phyloP scores from a whole-genome alignment of 1,140 invertebrate genomes.

The Drosophila ohnishii region DNA sequence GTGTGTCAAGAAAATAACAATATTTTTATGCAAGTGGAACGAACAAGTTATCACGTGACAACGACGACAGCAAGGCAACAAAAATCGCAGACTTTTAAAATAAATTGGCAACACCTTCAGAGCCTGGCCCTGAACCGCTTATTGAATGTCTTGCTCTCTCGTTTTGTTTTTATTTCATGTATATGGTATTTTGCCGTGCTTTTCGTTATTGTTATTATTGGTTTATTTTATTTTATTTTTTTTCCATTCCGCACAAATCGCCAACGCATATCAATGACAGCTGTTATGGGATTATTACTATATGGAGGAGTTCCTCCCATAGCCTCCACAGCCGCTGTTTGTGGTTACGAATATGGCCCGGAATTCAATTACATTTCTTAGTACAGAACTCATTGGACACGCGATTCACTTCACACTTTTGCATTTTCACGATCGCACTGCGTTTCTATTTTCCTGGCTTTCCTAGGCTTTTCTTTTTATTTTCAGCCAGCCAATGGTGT shows the following conservation, averaged over 20 bases:
- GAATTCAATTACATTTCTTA: slow-evolving; percentile 45
- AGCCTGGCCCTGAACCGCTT: slow-evolving; percentile 74
- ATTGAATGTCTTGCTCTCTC: slow-evolving; percentile 62
- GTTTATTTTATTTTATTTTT: slow-evolving; percentile 29
- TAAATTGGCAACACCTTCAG: slow-evolving; percentile 77
- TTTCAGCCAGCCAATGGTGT: slow-evolving; percentile 10
- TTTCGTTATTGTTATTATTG: slow-evolving; percentile 14
- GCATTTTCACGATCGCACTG: slow-evolving; percentile 26
- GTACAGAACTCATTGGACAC: slow-evolving; percentile 34
- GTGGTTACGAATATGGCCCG: slow-evolving; percentile 34
- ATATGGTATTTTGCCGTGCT: slow-evolving; percentile 23
- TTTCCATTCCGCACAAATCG: slow-evolving; percentile 19
- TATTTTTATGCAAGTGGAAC: slow-evolving; percentile 68
- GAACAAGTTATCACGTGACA: slow-evolving; percentile 74
- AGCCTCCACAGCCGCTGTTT: background rate
- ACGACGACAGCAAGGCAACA: slow-evolving; percentile 38
- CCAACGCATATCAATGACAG: slow-evolving; percentile 43
- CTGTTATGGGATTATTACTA: slow-evolving; percentile 14
- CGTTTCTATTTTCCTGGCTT: slow-evolving; percentile 27
- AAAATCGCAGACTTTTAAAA: slow-evolving; percentile 64
- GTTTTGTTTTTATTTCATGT: slow-evolving; percentile 29
- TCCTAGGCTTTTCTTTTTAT: slow-evolving; percentile 12
- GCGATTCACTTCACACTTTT: slow-evolving; percentile 47
- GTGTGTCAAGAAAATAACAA: slow-evolving; percentile 51
- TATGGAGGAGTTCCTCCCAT: slow-evolving; percentile 9